Evolutionary conservation across 2,888 invertebrate species (phyloP).

Genomic region (Oligia strigilis): DNA sequence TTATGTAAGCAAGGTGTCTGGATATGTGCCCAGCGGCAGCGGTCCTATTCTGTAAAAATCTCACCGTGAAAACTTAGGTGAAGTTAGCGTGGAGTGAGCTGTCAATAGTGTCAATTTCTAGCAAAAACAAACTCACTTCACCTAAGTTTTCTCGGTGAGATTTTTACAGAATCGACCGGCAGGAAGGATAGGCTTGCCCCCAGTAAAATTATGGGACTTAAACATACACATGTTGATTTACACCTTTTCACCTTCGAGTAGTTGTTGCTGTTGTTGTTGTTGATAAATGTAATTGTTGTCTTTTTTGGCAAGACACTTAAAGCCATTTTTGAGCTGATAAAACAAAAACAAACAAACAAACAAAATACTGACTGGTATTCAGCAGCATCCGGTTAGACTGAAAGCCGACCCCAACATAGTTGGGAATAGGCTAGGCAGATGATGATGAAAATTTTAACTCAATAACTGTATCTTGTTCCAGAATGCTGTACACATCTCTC

Average conservation of each 20-base stretch:
- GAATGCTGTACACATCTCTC: constrained; percentile 83
- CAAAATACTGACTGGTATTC: neutral
- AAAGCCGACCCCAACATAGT: neutral
- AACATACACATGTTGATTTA: neutral
- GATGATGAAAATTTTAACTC: neutral
- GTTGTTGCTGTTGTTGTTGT: too few species aligned
- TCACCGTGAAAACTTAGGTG: too few species aligned
- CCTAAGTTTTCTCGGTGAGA: too few species aligned
- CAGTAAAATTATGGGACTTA: neutral
- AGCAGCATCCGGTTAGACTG: too few species aligned
- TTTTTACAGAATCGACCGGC: too few species aligned
- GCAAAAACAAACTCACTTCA: too few species aligned
- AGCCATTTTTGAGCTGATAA: neutral
- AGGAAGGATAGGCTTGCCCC: too few species aligned
- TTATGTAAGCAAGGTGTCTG: neutral
- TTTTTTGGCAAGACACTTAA: neutral
- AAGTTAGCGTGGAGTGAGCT: too few species aligned
- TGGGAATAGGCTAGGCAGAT: too few species aligned
- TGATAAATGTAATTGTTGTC: neutral
- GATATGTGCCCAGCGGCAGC: too few species aligned
- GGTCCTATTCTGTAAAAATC: too few species aligned
- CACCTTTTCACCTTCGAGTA: neutral
- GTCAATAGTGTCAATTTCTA: too few species aligned
- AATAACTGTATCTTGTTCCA: constrained; percentile 72
- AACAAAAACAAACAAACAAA: neutral